Base-by-base conservation (phyloP, 2,888 invertebrate genomes). In the Horisme vitalbata region DNA sequence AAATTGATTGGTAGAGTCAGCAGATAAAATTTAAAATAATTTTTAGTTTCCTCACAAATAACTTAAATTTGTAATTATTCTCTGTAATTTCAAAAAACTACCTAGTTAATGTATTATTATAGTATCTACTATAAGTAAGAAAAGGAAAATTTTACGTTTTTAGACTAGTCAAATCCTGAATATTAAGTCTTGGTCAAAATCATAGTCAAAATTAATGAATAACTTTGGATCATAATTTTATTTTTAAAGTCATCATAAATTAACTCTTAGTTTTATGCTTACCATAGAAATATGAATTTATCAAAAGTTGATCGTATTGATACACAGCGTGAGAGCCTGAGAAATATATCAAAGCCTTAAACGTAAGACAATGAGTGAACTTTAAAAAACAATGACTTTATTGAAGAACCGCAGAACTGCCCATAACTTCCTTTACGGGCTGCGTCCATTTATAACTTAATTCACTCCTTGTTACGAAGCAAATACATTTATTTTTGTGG, bases 341-440 rank as follows among this genome's bases (percentile, higher is more conserved):
- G 31, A 45, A 43, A 45, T 41, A 44, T 41, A 34, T 48, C 51
- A 49, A 46, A 52, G 15, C 55, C 55, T 18, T 55, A 52, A 49
- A 54, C 14, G 51, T 30, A 48, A 53, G 18, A 56, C 51, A 53
- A 56, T 56, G 37, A 24, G 3, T 9, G 38, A 38, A 27, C 35
- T 35, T 39, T 39, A 24, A 13, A 23, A 34, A 35, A 39, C 32
- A 44, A 44, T 44, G 35, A 13, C 26, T 30, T 11, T 23, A 28
- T 44, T 44, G 43, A 30, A 37, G 31, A 32, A 43, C 36, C 24
- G 18, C 36, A 5, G 21, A 38, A 33, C 48, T 24, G 44, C 26
- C 31, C 34, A 38, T 30, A 31, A 27, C 28, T 24, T 35, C 38
- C 48, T 27, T 44, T 33, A 37, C 13, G 14, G 31, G 20, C 13